These are phyloP conservation scores for Antechinus stuartii DNA, from an alignment of 2,113 vertebrate species.

Conservation along the genomic window DNA sequence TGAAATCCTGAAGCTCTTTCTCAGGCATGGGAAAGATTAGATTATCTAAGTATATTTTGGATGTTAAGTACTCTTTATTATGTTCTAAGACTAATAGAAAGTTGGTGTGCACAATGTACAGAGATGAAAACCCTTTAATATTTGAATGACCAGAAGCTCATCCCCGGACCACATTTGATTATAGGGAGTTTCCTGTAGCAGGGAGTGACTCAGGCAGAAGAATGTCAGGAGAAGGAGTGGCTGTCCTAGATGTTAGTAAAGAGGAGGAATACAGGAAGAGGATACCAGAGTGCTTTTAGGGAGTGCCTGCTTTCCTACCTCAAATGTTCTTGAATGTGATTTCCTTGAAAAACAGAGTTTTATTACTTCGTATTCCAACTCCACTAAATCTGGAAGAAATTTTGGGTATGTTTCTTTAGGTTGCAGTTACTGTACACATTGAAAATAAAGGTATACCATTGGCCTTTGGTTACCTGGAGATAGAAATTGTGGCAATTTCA, in stretches of 20 bases:
- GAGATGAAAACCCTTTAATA: not conserved
- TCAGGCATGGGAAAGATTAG: not conserved
- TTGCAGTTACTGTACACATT: not conserved
- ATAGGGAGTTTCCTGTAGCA: not conserved
- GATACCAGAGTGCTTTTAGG: not conserved
- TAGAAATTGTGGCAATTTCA: not conserved
- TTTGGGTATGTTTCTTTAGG: not conserved
- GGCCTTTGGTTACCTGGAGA: not conserved
- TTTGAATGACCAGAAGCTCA: not conserved
- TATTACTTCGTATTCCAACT: not conserved
- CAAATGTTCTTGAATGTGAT: not conserved
- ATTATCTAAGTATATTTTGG: not conserved
- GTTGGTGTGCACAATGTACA: not conserved
- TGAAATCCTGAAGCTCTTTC: not conserved
- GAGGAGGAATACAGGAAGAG: not conserved
- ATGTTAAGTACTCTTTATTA: not conserved
- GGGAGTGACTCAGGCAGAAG: slow-evolving; percentile 5
- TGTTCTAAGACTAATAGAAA: not conserved
- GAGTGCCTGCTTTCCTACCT: not conserved
- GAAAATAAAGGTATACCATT: not conserved
- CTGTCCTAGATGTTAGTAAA: not conserved
- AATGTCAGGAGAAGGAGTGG: slow-evolving; percentile 2
- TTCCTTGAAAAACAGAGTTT: not conserved
- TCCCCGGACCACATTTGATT: not conserved
- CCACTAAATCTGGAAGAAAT: not conserved